Base-by-base conservation (phyloP, 2,797 vertebrate species). In the Sebastes matsubarae region DNA sequence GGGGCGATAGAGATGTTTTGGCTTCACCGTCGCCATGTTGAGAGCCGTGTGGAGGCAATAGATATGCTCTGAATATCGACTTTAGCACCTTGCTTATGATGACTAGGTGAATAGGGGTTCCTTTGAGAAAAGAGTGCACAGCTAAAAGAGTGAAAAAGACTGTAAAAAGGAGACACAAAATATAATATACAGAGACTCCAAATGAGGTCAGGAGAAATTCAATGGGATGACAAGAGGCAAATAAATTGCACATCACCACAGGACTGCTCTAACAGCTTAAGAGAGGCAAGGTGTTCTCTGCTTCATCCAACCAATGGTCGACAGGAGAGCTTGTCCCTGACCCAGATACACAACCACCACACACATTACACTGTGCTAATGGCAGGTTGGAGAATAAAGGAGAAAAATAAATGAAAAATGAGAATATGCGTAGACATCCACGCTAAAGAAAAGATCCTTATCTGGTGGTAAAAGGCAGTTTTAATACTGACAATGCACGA, bases 321-420 rank as follows among this genome's bases (percentile, higher is more conserved):
- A 67, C 3, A 81, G 79, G 82, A 86, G 83, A 84, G 65, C 63
- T 65, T 87, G 89, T 90, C 88, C 93, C 92, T 91, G 94, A 94
- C 92, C 93, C 85, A 95, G 85, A 94, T 89, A 89, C 82, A 86
- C 82, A 88, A 73, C 60, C 77, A 75, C 29, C 54, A 65, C 70
- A 42, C 64, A 79, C 69, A 76, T 67, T 20, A 58, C 25, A 79
- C 55, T 27, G 46, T 68, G 60, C 58, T 68, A 58, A 77, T 30
- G 61, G 67, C 22, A 79, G 75, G 60, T 72, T 73, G 42, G 60
- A 70, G 38, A 75, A 79, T 11, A 57, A 27, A 74, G 20, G 30
- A 54, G 22, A 55, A 83, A 66, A 46, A 61, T 1, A 0, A 69
- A 79, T 8, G 6, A 22, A 75, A 73, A 79, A 54, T 3, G 4